Conservation (phyloP, 2,797 vertebrate species). For the Spheniscus humboldti region DNA sequence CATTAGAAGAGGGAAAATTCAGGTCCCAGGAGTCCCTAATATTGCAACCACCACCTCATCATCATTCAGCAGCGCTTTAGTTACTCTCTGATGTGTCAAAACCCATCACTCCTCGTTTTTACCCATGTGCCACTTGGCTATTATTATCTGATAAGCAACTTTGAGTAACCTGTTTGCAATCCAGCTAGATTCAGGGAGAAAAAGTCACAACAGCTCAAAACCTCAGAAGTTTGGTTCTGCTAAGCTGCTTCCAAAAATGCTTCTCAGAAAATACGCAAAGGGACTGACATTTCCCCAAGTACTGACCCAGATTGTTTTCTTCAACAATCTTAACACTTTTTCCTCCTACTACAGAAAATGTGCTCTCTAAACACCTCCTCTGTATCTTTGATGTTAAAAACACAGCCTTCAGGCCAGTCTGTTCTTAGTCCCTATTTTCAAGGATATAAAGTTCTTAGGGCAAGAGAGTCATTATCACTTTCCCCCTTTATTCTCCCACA, state of each 20-base stretch:
- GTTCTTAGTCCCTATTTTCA: background rate
- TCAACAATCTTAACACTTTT: background rate
- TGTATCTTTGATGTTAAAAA: background rate
- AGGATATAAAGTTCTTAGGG: background rate
- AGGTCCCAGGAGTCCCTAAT: background rate
- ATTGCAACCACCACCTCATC: background rate
- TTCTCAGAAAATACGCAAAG: background rate
- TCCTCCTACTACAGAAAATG: background rate
- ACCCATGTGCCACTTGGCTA: background rate
- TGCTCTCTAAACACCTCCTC: conserved; percentile 1
- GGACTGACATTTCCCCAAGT: background rate
- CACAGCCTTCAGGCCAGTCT: background rate
- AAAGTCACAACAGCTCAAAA: background rate
- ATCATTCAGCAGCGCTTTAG: accelerated
- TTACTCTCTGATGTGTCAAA: background rate
- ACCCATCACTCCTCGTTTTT: background rate
- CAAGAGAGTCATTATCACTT: background rate
- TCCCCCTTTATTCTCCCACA: background rate
- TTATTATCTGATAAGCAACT: background rate
- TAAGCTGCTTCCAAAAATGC: background rate
- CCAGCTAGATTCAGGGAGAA: background rate
- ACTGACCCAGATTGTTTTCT: background rate
- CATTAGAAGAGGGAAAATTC: background rate
- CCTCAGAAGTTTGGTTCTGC: background rate
- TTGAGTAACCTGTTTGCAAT: background rate